Evolutionary conservation across 2,888 invertebrate species (phyloP).

Genomic region (Oligia latruncula): DNA sequence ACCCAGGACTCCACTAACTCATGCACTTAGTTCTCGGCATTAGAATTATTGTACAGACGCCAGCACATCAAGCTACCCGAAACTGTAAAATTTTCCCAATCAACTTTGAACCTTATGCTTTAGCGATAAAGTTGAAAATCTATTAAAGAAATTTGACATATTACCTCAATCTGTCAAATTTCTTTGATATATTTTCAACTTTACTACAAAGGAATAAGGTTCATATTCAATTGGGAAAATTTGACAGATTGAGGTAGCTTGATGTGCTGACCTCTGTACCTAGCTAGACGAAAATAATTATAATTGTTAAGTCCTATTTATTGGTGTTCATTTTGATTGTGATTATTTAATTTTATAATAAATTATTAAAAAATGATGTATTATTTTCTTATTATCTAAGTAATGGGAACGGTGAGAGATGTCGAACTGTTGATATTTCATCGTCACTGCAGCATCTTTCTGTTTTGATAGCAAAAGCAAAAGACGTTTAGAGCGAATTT

Average conservation of each 20-base stretch:
- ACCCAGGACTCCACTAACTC: too few relatives aligned
- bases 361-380: conserved; percentile 14
- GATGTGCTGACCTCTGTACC: too few relatives aligned
- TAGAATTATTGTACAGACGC: neutral
- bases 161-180: too few relatives aligned
- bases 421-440: neutral
- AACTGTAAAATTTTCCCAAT: too few relatives aligned
- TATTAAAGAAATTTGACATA: too few relatives aligned
- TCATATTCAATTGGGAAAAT: too few relatives aligned
- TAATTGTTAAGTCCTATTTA: conserved; percentile 25
- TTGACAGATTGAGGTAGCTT: too few relatives aligned
- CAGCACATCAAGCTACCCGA: too few relatives aligned
- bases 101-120: too few relatives aligned
- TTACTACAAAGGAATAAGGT: too few relatives aligned
- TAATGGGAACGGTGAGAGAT: neutral
- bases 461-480: neutral
- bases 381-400: neutral
- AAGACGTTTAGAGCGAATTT: neutral
- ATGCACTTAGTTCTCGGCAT: neutral
- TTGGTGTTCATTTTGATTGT: conserved; percentile 30
- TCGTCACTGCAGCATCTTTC: neutral
- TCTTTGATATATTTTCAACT: too few relatives aligned
- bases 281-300: neutral
- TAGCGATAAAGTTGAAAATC: too few relatives aligned
- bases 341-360: conserved; percentile 33